Evolutionary conservation across 2,888 invertebrate genomes (phyloP).

Genomic region (Ptychoptera albimana): DNA sequence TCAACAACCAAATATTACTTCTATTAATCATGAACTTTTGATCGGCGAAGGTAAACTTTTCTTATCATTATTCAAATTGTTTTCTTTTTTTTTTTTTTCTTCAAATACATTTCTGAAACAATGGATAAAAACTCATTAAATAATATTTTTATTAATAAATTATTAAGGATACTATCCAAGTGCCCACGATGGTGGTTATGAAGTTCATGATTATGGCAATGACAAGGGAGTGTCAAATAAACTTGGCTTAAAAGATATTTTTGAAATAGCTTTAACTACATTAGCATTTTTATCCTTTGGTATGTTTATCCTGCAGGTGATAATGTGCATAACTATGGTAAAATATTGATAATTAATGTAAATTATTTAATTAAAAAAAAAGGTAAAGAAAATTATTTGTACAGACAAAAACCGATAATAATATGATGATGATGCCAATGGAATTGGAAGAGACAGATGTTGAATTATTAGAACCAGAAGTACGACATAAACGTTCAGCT

Average conservation of each 20-base stretch:
- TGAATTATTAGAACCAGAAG: conserved; percentile 14
- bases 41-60: too few relatives aligned
- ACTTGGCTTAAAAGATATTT: conserved; percentile 36
- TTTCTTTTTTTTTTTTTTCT: too few relatives aligned
- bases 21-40: too few relatives aligned
- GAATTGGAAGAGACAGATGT: conserved; percentile 14
- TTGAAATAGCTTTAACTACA: conserved; percentile 66
- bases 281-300: conserved; percentile 68
- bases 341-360: not conserved
- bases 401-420: conserved; percentile 18
- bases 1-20: too few relatives aligned
- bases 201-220: not conserved
- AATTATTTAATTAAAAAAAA: not conserved
- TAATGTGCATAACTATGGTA: conserved; percentile 51
- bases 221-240: conserved; percentile 4
- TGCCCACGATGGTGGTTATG: conserved; percentile 5
- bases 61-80: too few relatives aligned
- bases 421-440: conserved; percentile 31
- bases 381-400: conserved; percentile 1
- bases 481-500: conserved; percentile 15
- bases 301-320: conserved; percentile 60
- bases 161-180: conserved; percentile 7
- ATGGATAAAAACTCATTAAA: too few relatives aligned
- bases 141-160: not conserved
- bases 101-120: too few relatives aligned